Evolutionary conservation across 2,113 vertebrate species (phyloP).

Genomic region (Alaudala cheleensis): DNA sequence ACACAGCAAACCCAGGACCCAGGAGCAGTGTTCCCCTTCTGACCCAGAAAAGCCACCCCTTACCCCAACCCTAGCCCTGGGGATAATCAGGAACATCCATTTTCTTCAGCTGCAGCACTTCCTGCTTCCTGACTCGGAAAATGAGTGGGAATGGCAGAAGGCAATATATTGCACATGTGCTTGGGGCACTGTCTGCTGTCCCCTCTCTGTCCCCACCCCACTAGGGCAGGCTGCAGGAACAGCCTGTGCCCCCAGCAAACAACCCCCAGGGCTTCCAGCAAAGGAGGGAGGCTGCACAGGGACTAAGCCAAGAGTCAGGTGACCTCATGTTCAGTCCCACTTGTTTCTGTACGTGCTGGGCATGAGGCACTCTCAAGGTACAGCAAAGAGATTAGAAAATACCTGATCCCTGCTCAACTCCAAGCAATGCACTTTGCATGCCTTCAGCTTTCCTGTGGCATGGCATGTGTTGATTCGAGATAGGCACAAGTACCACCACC

Average conservation of each 20-base stretch:
- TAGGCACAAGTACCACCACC: background rate
- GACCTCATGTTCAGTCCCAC: background rate
- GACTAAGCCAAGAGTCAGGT: background rate
- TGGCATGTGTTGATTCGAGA: rapidly evolving
- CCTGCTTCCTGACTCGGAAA: background rate
- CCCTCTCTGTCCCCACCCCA: background rate
- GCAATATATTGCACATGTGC: background rate
- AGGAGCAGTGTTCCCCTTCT: background rate
- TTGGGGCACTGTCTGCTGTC: background rate
- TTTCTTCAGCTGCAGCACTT: background rate
- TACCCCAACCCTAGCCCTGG: background rate
- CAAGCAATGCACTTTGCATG: background rate
- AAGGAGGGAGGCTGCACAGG: background rate
- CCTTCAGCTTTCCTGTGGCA: background rate
- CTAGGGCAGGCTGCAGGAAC: background rate
- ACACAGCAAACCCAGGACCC: background rate
- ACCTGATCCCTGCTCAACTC: background rate
- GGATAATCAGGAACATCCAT: background rate
- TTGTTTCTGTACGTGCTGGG: background rate
- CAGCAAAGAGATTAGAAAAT: background rate
- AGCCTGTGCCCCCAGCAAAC: background rate
- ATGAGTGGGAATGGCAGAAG: background rate
- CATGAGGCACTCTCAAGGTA: background rate
- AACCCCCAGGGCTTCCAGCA: background rate
- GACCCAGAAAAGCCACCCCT: background rate